Conservation (phyloP, 2,888 invertebrate genomes). For the Nomada hirtipes region DNA sequence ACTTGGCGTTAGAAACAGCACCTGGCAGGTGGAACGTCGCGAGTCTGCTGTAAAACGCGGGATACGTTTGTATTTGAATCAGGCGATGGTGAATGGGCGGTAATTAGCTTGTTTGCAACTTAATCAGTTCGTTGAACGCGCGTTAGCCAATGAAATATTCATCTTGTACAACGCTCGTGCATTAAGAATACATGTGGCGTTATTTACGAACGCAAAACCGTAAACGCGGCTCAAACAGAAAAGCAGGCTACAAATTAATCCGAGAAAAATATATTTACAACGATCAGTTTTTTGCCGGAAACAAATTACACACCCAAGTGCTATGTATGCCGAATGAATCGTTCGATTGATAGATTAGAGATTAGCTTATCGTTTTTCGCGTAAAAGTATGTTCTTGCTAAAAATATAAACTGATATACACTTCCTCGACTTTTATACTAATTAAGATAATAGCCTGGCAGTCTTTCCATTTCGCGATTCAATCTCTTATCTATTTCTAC, state of each 20-base stretch:
- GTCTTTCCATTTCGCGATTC: neutral
- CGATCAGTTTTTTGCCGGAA: neutral
- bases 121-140: constrained; percentile 30
- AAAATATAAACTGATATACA: neutral
- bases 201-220: neutral
- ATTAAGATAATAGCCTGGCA: neutral
- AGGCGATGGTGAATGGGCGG: constrained; percentile 15
- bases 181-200: neutral
- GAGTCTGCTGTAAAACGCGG: neutral
- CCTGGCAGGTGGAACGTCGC: neutral
- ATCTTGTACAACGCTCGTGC: neutral
- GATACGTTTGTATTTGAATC: constrained; percentile 15
- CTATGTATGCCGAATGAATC: neutral
- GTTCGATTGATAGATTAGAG: too few relatives aligned
- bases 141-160: constrained; percentile 23
- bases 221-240: neutral
- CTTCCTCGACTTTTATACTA: neutral
- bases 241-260: neutral
- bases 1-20: constrained; percentile 1
- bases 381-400: neutral
- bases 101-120: constrained; percentile 35
- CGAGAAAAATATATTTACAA: neutral
- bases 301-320: neutral
- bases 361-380: neutral
- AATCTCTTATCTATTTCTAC: too few relatives aligned